Base-by-base conservation (phyloP, 2,888 invertebrate genomes). In the Agrotis ipsilon region DNA sequence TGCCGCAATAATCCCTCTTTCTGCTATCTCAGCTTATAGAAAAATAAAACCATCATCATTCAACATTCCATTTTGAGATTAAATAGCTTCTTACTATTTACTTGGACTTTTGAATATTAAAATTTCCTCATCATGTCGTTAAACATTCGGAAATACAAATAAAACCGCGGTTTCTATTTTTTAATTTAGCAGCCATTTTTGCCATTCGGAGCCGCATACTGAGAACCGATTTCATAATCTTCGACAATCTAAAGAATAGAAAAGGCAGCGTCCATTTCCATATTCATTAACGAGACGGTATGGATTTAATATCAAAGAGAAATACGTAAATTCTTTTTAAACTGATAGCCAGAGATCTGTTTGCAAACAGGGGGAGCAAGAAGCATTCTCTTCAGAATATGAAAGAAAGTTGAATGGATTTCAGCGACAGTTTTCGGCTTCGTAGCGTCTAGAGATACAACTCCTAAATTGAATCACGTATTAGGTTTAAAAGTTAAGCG, bases 401-500 rank as follows among this genome's bases (percentile, higher is more conserved):
- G 91, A 89, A 91, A 89, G 87, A 89, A 92, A 94, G 90, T 94
- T 92, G 91, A 92, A 93, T 92, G 92, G 91, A 87, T 90, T 91
- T 89, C 86, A 85, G 91, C 87, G 93, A 92, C 94, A 93, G 93
- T 94, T 94, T 93, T 93, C 89, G 88, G 89, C 88, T 88, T 90
- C 86, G 84, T 77, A 74, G 89, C 88, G 87, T 81, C 86, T 87
- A 88, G 89, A 92, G 92, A 93, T 92, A 93, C 92, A 94, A 94
- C 93, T 94, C 93, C 90, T 88, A 94, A 95, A 96, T 96, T 95
- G 95, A 95, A 95, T 95, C 96, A 95, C 95, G 96, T 95, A 95
- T 93, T 93, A 92, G 93, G 93, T 94, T 95, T 94, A 95, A 95
- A 96, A 95, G 94, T 96, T 95, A 95, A 95, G 94, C 93, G 93